Evolutionary conservation across 2,113 vertebrate species (phyloP), one percentile per base, ranked within the genome.

Genomic region (Malurus melanocephalus): DNA sequence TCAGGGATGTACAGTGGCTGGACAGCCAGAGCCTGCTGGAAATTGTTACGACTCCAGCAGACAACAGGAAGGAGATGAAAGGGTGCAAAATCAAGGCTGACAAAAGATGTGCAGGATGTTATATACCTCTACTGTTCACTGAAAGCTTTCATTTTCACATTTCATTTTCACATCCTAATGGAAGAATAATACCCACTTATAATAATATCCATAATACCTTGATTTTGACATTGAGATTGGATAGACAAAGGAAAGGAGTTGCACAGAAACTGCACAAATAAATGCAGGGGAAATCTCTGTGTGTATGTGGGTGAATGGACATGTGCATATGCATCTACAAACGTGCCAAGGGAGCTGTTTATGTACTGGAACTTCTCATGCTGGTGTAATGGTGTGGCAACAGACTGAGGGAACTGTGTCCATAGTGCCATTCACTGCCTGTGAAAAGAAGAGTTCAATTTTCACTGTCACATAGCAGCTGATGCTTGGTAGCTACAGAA

Each of bases 61-160:
- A 45, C 26, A 32, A 21, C 1, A 22, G 38, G 19, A 67, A 75
- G 32, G 19, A 60, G 30, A 53, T 33, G 16, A 33, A 72, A 78
- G 45, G 17, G 48, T 45, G 27, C 3, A 6, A 81, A 93, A 79
- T 53, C 51, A 73, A 85, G 82, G 30, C 11, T n/a, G 60, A 62
- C 12, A 62, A 38, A 84, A 55, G 56, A 48, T 40, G 27, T 46
- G 23, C 16, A 59, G 21, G 59, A 8, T 38, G 24, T 52, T 66
- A 42, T 14, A 16, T n/a, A 65, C 0, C 0, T 11, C 12, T 75
- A 32, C 81, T 7, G 1, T 8, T 45, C 13, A 42, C 30, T 35
- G 42, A 66, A 77, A 56, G 18, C 14, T 87, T 95, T 91, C 42
- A 26, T 80, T 82, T n/a, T n/a, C n/a, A n/a, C n/a, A n/a, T n/a